These are phyloP conservation scores for Ypsolopha scabrella DNA, from an alignment of 2,888 invertebrate genomes.

Conservation along the genomic window DNA sequence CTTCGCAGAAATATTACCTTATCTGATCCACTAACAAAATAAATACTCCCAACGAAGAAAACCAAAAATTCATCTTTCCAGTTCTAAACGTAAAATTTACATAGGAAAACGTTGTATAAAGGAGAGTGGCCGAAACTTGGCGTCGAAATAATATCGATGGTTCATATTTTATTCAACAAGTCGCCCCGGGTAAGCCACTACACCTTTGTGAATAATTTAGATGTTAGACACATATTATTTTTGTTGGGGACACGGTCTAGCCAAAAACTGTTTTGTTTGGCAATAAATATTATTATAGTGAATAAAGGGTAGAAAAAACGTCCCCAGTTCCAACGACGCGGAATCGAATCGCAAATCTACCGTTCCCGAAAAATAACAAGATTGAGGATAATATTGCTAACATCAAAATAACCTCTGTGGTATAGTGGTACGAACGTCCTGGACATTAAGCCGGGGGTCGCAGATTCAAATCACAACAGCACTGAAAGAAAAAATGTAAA, in stretches of 20 bases:
- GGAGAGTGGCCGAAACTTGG: conserved; percentile 29
- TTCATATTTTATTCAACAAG: conserved; percentile 60
- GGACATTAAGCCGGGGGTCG: too few relatives aligned
- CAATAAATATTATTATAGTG: conserved; percentile 4
- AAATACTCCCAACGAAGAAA: background rate
- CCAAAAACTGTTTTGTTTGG: conserved; percentile 8
- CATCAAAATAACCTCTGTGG: too few relatives aligned
- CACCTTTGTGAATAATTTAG: conserved; percentile 64
- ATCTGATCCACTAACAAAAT: background rate
- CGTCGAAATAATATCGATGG: conserved; percentile 49
- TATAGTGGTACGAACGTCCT: too few relatives aligned
- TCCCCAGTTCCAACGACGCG: too few relatives aligned
- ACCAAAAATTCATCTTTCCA: conserved; percentile 4
- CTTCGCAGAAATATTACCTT: background rate
- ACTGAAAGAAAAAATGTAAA: too few relatives aligned
- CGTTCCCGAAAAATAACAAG: too few relatives aligned
- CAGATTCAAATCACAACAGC: too few relatives aligned
- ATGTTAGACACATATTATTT: conserved; percentile 53
- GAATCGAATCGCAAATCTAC: too few relatives aligned
- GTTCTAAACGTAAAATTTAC: conserved; percentile 14
- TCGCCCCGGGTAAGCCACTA: conserved; percentile 39
- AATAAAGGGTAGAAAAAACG: background rate
- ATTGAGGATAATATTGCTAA: too few relatives aligned
- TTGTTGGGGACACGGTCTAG: conserved; percentile 44
- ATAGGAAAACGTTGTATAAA: conserved; percentile 17